A percentile compares a stretch with the other conserved stretches of the same genome.
Conservation (phyloP, 2,113 vertebrate genomes). For the Macquaria australasica region DNA sequence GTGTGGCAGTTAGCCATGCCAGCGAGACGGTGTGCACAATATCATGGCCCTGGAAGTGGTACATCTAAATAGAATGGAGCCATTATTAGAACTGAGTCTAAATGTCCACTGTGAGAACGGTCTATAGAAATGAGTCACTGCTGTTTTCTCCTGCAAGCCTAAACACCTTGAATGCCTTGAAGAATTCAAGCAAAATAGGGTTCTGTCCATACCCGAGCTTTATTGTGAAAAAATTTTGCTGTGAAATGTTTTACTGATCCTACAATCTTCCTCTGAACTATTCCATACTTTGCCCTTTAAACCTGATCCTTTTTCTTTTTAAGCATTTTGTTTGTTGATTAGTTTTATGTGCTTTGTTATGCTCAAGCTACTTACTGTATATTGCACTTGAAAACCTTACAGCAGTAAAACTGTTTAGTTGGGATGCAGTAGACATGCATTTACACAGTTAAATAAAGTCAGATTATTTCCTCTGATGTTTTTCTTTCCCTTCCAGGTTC, state of each 20-base stretch:
- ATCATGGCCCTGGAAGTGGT: neutral
- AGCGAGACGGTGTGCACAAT: neutral
- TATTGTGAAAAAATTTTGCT: neutral
- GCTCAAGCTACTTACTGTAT: neutral
- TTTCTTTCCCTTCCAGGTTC: constrained; percentile 81
- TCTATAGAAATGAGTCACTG: neutral
- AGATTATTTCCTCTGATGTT: neutral
- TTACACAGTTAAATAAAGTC: neutral
- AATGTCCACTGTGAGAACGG: neutral
- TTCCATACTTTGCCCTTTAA: neutral
- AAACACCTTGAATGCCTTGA: no score
- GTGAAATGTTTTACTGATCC: neutral
- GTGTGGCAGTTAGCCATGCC: neutral
- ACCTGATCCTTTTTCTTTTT: neutral
- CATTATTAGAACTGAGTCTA: neutral
- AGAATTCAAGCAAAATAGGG: neutral
- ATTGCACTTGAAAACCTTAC: neutral
- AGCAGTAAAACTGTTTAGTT: neutral
- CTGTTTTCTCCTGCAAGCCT: neutral
- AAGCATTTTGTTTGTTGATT: neutral
- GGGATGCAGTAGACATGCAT: neutral
- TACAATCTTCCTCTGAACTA: neutral
- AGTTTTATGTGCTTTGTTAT: neutral
- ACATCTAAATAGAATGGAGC: neutral
- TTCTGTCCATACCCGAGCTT: neutral